Conservation (phyloP, 1,140 invertebrate species). For the Aricia agestis region DNA sequence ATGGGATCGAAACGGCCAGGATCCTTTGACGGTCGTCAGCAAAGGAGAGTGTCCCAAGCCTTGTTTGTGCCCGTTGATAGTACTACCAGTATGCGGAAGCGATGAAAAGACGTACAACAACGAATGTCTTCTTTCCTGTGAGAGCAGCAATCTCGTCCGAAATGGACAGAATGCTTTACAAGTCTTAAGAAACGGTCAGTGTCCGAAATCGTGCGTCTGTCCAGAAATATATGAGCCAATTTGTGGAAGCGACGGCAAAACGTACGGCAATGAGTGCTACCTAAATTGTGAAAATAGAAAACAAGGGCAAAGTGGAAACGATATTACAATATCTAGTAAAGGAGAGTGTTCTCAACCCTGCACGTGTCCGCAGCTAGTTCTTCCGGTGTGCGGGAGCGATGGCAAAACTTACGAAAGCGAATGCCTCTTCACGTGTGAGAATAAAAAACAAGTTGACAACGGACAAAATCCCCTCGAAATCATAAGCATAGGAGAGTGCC, state of each 20-base stretch:
- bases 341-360: constrained; percentile 22
- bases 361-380: constrained; percentile 17
- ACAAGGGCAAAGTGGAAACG: constrained; percentile 1
- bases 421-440: constrained; percentile 29
- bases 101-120: constrained; percentile 30
- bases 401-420: constrained; percentile 28
- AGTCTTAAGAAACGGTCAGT: constrained; percentile 26
- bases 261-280: constrained; percentile 28
- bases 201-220: constrained; percentile 23
- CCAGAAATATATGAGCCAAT: constrained; percentile 26
- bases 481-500: constrained; percentile 29
- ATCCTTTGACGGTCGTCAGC: constrained; percentile 19
- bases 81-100: constrained; percentile 30
- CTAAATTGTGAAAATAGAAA: constrained; percentile 33
- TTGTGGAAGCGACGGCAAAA: constrained; percentile 31
- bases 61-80: constrained; percentile 27
- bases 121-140: constrained; percentile 27
- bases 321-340: constrained; percentile 8
- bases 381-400: constrained; percentile 30
- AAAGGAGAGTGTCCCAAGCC: constrained; percentile 25
- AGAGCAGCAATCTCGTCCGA: constrained; percentile 25
- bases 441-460: constrained; percentile 19
- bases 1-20: constrained; percentile 11
- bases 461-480: constrained; percentile 14
- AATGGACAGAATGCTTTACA: constrained; percentile 16